Percentiles rank a stretch among this genome's conserved stretches.
Evolutionary conservation across 2,113 vertebrate genomes (phyloP).

Genomic region (Leptobrachium leishanense): DNA sequence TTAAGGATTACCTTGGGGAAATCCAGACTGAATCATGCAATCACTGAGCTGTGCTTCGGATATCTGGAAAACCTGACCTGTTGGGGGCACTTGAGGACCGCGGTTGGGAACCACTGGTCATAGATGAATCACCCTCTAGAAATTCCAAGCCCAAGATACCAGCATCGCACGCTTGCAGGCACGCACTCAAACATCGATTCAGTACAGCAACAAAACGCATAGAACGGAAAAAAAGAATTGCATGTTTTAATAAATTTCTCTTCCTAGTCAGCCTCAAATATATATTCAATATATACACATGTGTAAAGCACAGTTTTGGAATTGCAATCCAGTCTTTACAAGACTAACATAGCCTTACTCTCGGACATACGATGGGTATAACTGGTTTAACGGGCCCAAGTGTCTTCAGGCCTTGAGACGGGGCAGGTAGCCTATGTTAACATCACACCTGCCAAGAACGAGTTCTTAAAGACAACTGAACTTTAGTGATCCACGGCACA

Average conservation of each 20-base stretch:
- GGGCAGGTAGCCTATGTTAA: neutral
- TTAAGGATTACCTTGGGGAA: too few relatives aligned
- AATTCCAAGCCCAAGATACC: too few relatives aligned
- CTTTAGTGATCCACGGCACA: neutral
- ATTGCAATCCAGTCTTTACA: neutral
- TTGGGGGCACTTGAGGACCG: too few relatives aligned
- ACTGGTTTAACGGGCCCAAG: neutral
- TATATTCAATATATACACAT: conserved; percentile 21
- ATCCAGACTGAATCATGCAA: too few relatives aligned
- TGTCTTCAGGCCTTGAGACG: neutral
- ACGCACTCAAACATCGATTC: neutral
- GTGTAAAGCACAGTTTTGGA: neutral
- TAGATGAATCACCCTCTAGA: too few relatives aligned
- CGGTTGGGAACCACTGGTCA: too few relatives aligned
- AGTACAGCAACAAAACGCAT: neutral
- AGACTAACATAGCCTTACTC: conserved; percentile 14
- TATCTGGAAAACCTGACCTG: too few relatives aligned
- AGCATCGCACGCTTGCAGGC: neutral
- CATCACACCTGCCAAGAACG: neutral
- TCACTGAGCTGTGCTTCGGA: too few relatives aligned
- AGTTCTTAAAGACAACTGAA: neutral
- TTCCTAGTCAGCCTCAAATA: conserved; percentile 22
- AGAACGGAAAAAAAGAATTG: conserved; percentile 1
- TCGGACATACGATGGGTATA: neutral
- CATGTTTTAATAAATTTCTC: conserved; percentile 24